phyloP scores from a whole-genome alignment of 2,113 vertebrate species.

The Aegithalos caudatus region DNA sequence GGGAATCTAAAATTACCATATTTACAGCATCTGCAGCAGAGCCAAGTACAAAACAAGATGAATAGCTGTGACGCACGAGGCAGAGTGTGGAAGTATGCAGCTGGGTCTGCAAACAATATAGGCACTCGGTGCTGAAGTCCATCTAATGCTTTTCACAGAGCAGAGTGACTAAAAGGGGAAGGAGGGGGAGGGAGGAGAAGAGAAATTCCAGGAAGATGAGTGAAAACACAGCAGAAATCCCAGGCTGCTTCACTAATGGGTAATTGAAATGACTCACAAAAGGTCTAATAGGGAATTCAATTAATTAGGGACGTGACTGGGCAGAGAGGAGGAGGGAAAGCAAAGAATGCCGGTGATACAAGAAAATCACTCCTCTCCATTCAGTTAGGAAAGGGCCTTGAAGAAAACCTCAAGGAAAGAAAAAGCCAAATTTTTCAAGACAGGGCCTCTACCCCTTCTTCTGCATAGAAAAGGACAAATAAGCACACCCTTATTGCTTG shows the following conservation, averaged over 20 bases:
- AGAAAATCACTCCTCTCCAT: conserved; percentile 32
- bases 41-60: conserved; percentile 76
- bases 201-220: conserved; percentile 71
- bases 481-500: neutral
- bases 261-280: conserved; percentile 74
- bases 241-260: conserved; percentile 69
- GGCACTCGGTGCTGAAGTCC: conserved; percentile 49
- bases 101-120: conserved; percentile 70
- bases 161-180: conserved; percentile 58
- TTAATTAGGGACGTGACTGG: conserved; percentile 70
- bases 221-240: conserved; percentile 65
- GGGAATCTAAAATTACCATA: conserved; percentile 79
- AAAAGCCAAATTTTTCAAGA: neutral
- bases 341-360: conserved; percentile 48
- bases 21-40: conserved; percentile 76
- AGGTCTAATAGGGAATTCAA: conserved; percentile 68
- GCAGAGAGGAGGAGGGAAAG: conserved; percentile 49
- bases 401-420: conserved; percentile 33
- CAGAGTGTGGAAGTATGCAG: conserved; percentile 67
- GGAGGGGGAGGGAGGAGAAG: conserved; percentile 20
- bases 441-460: neutral
- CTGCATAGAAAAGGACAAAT: neutral
- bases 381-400: conserved; percentile 12
- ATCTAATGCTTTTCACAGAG: conserved; percentile 72
- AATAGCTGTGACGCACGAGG: conserved; percentile 73